Conservation (phyloP, 2,113 vertebrate species). For the Halichoerus grypus region DNA sequence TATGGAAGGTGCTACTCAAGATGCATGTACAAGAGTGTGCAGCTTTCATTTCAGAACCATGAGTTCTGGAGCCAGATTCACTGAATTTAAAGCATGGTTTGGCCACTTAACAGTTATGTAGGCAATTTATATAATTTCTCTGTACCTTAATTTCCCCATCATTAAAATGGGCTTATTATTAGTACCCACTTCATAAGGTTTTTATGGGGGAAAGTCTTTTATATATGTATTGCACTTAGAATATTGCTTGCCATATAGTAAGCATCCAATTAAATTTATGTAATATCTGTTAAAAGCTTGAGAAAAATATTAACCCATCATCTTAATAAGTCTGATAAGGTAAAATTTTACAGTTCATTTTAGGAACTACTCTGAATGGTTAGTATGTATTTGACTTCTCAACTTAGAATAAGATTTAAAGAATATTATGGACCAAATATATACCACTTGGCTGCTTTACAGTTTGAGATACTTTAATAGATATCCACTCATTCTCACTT, state of each 20-base stretch:
- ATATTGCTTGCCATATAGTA: not conserved
- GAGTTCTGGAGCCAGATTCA: not conserved
- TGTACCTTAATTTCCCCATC: not conserved
- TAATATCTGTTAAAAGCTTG: not conserved
- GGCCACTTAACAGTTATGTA: not conserved
- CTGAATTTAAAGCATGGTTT: not conserved
- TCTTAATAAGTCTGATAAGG: not conserved
- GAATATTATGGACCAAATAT: not conserved
- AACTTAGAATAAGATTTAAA: not conserved
- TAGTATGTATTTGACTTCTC: not conserved
- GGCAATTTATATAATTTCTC: not conserved
- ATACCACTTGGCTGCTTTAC: not conserved
- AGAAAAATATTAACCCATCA: not conserved
- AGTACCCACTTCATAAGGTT: not conserved
- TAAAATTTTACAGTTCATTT: not conserved
- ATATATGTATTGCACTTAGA: not conserved
- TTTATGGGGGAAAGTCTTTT: not conserved
- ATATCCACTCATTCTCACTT: not conserved
- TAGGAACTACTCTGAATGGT: not conserved
- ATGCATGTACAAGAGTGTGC: rapidly evolving
- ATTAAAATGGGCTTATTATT: not conserved
- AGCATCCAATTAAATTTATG: not conserved
- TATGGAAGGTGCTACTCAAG: not conserved
- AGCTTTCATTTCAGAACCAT: not conserved
- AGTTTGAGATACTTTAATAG: not conserved